A percentile compares a stretch with the other conserved stretches of the same genome.
Evolutionary conservation across 2,888 invertebrate genomes (phyloP).

Genomic region (Archaeoteleia sp.): DNA sequence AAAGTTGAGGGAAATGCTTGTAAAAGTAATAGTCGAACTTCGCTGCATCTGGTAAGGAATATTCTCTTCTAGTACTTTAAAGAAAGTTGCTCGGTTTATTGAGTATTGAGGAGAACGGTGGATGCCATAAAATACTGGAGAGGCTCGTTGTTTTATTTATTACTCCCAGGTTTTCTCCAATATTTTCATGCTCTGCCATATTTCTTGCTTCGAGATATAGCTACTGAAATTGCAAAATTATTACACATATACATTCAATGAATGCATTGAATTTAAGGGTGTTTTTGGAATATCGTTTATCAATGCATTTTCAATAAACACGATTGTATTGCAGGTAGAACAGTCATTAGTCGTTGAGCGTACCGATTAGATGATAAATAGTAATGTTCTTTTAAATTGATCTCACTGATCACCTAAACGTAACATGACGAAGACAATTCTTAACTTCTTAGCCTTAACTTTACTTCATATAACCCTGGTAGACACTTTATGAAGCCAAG

Average conservation of each 20-base stretch:
- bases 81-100: conserved; percentile 18
- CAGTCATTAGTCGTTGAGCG: no score
- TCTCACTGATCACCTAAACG: no score
- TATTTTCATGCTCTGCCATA: conserved; percentile 20
- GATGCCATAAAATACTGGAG: conserved; percentile 16
- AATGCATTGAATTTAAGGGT: no score
- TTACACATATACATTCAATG: conserved; percentile 7
- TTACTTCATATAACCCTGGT: no score
- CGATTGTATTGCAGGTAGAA: no score
- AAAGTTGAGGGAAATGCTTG: conserved; percentile 7
- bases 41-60: conserved; percentile 8
- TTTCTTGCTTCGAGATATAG: conserved; percentile 8
- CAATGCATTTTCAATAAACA: no score
- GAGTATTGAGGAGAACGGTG: conserved; percentile 12
- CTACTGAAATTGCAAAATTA: conserved; percentile 18
- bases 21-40: conserved; percentile 16
- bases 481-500: no score
- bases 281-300: no score
- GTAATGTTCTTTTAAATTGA: no score
- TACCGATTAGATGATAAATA: no score
- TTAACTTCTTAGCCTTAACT: no score
- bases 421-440: no score
- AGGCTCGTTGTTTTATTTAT: conserved; percentile 41
- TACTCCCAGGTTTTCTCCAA: conserved; percentile 8
- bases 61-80: conserved; percentile 10